These are phyloP conservation scores for Eupithecia subumbrata DNA, from an alignment of 2,888 invertebrate genomes.

Conservation along the genomic window DNA sequence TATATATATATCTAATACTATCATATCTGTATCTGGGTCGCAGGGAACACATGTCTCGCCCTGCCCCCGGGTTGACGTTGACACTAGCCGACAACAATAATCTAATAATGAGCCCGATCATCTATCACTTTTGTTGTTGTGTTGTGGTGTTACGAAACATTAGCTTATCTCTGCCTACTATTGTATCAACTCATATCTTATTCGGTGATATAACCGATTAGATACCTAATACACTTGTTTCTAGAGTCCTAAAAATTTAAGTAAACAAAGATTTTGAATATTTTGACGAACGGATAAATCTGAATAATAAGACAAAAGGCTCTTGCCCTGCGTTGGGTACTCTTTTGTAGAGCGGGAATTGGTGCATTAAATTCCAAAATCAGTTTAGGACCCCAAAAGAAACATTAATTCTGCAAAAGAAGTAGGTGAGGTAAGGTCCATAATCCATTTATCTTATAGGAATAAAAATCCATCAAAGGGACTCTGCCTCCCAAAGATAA, in stretches of 20 bases:
- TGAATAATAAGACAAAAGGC: not conserved
- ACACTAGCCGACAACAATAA: constrained; percentile 2
- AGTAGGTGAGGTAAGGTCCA: not conserved
- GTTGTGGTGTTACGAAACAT: not conserved
- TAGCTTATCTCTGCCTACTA: not conserved
- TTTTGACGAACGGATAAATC: not conserved
- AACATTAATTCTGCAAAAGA: not conserved
- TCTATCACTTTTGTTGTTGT: constrained; percentile 7
- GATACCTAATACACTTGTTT: no score
- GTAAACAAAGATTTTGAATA: no score
- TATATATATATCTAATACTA: not conserved
- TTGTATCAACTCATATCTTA: not conserved
- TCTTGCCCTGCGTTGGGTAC: not conserved
- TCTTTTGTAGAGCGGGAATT: not conserved
- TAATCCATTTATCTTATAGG: constrained; percentile 8
- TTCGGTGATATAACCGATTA: not conserved
- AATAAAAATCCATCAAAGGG: constrained; percentile 12
- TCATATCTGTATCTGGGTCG: constrained; percentile 17
- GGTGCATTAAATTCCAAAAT: not conserved
- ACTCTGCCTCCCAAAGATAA: constrained; percentile 13
- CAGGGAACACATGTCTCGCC: constrained; percentile 20
- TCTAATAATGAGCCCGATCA: constrained; percentile 11
- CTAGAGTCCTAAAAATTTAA: no score
- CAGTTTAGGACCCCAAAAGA: not conserved
- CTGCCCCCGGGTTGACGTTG: not conserved